These are phyloP conservation scores for Cantharis nigra DNA, from an alignment of 2,888 invertebrate genomes.

Conservation along the genomic window DNA sequence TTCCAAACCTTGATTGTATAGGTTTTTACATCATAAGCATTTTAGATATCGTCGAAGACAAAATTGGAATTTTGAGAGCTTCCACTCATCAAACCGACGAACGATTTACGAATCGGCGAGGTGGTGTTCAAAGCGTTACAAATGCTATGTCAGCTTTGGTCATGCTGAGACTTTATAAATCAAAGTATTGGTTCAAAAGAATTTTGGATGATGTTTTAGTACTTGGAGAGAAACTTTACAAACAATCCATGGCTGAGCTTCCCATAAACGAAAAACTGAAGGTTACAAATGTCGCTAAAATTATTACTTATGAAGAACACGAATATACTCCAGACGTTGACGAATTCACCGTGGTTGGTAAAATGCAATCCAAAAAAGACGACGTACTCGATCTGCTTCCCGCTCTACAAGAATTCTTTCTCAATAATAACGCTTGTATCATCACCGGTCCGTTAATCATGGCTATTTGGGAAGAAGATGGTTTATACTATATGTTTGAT, in stretches of 20 bases:
- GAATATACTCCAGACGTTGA: constrained; percentile 45
- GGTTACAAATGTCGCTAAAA: constrained; percentile 39
- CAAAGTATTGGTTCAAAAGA: constrained; percentile 51
- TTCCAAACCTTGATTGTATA: neutral
- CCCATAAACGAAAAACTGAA: constrained; percentile 33
- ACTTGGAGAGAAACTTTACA: constrained; percentile 50
- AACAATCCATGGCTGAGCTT: constrained; percentile 41
- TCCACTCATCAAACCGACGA: constrained; percentile 49
- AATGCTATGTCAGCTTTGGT: constrained; percentile 51
- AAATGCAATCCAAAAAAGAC: constrained; percentile 44
- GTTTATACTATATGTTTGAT: constrained; percentile 55
- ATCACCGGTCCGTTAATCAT: constrained; percentile 52
- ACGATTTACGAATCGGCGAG: constrained; percentile 44
- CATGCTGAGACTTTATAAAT: constrained; percentile 50
- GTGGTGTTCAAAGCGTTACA: constrained; percentile 47
- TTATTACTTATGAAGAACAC: constrained; percentile 41
- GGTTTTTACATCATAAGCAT: neutral
- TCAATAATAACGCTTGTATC: constrained; percentile 49
- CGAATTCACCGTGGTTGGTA: constrained; percentile 49
- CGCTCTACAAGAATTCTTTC: constrained; percentile 51
- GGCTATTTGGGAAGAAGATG: constrained; percentile 55
- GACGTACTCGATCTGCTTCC: constrained; percentile 48
- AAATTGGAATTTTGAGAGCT: constrained; percentile 50
- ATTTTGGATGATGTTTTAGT: constrained; percentile 51
- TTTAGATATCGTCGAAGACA: constrained; percentile 40